Conservation (phyloP, 2,797 vertebrate species). For the Sebastes hubbsi region DNA sequence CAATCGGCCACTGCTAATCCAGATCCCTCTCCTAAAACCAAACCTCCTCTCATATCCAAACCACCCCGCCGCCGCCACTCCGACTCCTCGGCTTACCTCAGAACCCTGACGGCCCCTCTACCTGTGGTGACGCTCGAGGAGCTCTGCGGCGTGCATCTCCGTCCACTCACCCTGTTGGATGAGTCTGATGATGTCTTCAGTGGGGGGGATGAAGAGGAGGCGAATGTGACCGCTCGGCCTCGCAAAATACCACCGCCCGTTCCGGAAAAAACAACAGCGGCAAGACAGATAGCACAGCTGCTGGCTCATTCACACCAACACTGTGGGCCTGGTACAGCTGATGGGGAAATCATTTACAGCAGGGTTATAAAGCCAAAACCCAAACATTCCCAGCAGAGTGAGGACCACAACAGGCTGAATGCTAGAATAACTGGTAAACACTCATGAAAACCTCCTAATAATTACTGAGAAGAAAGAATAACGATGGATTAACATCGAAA, state of each 20-base stretch:
- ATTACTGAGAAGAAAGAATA: background rate
- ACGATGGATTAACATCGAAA: background rate
- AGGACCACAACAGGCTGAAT: background rate
- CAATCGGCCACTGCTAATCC: conserved; percentile 1
- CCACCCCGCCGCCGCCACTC: conserved; percentile 82
- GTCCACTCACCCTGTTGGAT: conserved; percentile 74
- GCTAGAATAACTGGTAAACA: conserved; percentile 1
- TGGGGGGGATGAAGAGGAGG: conserved; percentile 14
- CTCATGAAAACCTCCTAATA: background rate
- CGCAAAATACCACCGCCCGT: conserved; percentile 79
- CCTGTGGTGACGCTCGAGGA: conserved; percentile 87
- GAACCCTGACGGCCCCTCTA: conserved; percentile 75
- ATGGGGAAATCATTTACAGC: conserved; percentile 50
- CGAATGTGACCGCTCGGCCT: conserved; percentile 10
- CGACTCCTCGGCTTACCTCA: conserved; percentile 83
- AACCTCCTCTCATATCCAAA: conserved; percentile 69
- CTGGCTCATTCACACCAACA: conserved; percentile 65
- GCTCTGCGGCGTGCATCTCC: conserved; percentile 83
- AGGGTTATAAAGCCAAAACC: conserved; percentile 76
- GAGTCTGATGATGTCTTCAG: conserved; percentile 59
- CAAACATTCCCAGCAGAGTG: conserved; percentile 38
- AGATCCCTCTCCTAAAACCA: conserved; percentile 52
- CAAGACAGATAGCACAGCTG: conserved; percentile 76
- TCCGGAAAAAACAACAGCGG: conserved; percentile 84
- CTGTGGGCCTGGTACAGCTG: background rate